Base-by-base conservation (phyloP, 2,888 invertebrate genomes). In the Nemurella pictetii region DNA sequence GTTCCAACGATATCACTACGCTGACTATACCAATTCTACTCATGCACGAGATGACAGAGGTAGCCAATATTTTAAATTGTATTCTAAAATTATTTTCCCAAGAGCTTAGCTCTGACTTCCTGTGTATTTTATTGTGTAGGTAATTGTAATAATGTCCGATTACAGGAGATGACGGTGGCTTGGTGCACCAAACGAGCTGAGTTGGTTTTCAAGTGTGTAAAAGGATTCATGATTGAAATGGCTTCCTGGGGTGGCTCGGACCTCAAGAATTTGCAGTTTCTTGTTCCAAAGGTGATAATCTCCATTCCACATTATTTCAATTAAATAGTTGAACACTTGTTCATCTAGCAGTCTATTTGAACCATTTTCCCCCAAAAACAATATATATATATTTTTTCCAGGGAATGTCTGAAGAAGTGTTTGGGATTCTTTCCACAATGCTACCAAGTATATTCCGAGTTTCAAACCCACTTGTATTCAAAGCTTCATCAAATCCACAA, bases 181-280 rank as follows among this genome's bases (percentile, higher is more conserved):
- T 99, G 99, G 99, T 99, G 99, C 91, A 93, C 96, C 89, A 96
- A 97, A 88, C 92, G 99, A 88, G 99, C 99, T 0, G 99, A 99
- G 91, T 92, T 99, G 87, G 96, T 99, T 85, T 97, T 99, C 89
- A 99, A 99, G 91, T 99, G 99, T 91, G 97, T 98, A 84, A 99
- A 99, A 92, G 99, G 99, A 1, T 99, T 99, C 91, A 97, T 99
- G 96, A 98, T 99, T 90, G 99, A 99, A 92, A 97, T 98, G 93
- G 96, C 96, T 9, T 96, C 97, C 0, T 96, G 97, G 95, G 97
- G 97, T 86, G 97, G 97, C 36, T 95, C 96, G 0, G 96, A 96
- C 90, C 92, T 97, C 87, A 96, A 96, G 91, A 98, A 96, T 90
- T 92, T 98, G 32, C 95, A 96, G 90, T 96, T 96, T 89, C 91